Percentiles rank a stretch among this genome's conserved stretches.
These are phyloP conservation scores for Xenopus petersii DNA, from an alignment of 2,797 vertebrate genomes.

Conservation along the genomic window DNA sequence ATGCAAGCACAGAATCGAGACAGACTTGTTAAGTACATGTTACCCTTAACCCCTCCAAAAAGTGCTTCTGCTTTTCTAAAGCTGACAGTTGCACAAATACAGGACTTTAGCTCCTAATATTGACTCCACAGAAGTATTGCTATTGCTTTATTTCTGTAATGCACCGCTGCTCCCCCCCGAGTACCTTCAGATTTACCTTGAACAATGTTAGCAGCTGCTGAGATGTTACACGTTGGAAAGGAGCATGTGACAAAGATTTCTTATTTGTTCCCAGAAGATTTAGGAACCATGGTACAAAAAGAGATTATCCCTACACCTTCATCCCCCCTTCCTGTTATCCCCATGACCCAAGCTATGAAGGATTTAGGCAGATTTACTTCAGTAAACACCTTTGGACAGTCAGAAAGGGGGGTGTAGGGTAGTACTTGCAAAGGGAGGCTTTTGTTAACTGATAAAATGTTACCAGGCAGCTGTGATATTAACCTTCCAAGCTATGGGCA, in stretches of 20 bases:
- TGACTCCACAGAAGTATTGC: no score
- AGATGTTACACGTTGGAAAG: slow-evolving; percentile 75
- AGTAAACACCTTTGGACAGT: slow-evolving; percentile 95
- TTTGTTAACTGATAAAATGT: slow-evolving; percentile 87
- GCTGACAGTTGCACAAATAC: no score
- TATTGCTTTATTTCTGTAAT: no score
- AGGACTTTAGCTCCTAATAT: no score
- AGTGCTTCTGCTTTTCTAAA: no score
- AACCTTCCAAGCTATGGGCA: slow-evolving; percentile 70
- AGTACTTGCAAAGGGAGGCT: slow-evolving; percentile 89
- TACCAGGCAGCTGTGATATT: slow-evolving; percentile 89
- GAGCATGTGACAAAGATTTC: slow-evolving; percentile 91
- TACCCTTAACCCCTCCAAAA: no score
- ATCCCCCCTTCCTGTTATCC: slow-evolving; percentile 62
- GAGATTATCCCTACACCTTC: slow-evolving; percentile 87
- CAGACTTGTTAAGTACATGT: no score
- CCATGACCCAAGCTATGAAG: slow-evolving; percentile 78
- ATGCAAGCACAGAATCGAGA: no score
- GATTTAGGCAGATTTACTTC: slow-evolving; percentile 97
- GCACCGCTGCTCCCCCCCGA: no score
- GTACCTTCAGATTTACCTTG: background rate
- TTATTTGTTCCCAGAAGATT: slow-evolving; percentile 73
- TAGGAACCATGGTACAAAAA: slow-evolving; percentile 77
- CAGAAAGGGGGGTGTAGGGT: slow-evolving; percentile 70
- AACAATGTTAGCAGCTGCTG: slow-evolving; percentile 46